A percentile compares a stretch with the other conserved stretches of the same genome.
phyloP scores from a whole-genome alignment of 2,113 vertebrate species.

The Tiliqua scincoides region DNA sequence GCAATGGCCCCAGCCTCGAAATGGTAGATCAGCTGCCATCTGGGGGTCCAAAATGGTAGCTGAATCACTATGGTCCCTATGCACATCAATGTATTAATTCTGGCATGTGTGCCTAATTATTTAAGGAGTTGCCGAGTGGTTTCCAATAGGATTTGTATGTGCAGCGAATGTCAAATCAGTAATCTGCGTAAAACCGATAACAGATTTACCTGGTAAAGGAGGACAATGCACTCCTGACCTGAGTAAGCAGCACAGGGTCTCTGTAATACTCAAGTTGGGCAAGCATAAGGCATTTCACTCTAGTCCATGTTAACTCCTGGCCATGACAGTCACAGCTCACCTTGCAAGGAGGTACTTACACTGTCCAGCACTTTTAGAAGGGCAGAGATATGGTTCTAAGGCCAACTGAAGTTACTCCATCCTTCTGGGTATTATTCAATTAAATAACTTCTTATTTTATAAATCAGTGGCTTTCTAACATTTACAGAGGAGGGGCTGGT shows the following conservation, averaged over 20 bases:
- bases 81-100: constrained; percentile 63
- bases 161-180: constrained; percentile 19
- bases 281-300: not conserved
- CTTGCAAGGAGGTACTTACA: fast-evolving
- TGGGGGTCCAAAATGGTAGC: constrained; percentile 71
- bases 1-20: constrained; percentile 54
- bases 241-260: not conserved
- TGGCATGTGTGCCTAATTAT: constrained; percentile 67
- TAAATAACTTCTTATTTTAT: not conserved
- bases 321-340: not conserved
- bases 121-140: constrained; percentile 63
- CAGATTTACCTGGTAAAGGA: not conserved
- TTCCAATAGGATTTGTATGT: constrained; percentile 54
- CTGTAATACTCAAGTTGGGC: not conserved
- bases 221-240: not conserved
- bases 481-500: not conserved
- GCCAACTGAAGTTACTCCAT: not conserved
- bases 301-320: not conserved
- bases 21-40: constrained; percentile 67
- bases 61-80: constrained; percentile 62
- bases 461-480: not conserved
- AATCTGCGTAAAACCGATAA: constrained; percentile 15
- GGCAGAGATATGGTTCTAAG: not conserved
- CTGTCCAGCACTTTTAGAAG: not conserved
- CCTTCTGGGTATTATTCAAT: constrained; percentile 8